These are phyloP conservation scores for Eretmocerus hayati DNA, from an alignment of 2,888 invertebrate genomes.

Conservation along the genomic window DNA sequence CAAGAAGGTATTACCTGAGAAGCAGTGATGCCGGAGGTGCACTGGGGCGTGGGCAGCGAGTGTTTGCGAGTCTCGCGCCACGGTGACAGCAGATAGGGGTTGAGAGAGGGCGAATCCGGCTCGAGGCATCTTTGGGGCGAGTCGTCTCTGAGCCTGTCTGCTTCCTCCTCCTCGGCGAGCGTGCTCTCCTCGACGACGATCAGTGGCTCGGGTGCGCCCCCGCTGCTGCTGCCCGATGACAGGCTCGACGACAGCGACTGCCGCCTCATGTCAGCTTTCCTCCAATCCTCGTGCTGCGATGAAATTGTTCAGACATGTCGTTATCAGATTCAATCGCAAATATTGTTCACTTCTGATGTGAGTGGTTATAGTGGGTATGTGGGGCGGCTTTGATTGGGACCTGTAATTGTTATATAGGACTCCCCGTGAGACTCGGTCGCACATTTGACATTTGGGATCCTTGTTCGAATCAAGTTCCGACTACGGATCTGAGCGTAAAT, in stretches of 20 bases:
- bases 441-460: too few species aligned
- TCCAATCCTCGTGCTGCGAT: too few species aligned
- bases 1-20: too few species aligned
- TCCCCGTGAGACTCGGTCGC: too few species aligned
- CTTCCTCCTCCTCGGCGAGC: constrained; percentile 57
- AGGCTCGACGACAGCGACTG: constrained; percentile 35
- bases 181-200: constrained; percentile 78
- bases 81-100: constrained; percentile 75
- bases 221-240: constrained; percentile 24
- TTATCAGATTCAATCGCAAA: too few species aligned
- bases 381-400: too few species aligned
- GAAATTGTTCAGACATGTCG: too few species aligned
- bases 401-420: too few species aligned
- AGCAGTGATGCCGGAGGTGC: constrained; percentile 78
- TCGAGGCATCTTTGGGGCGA: constrained; percentile 60
- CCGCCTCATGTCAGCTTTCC: constrained; percentile 38
- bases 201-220: constrained; percentile 57
- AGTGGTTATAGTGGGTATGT: too few species aligned
- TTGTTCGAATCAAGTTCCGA: too few species aligned
- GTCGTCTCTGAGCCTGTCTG: constrained; percentile 47
- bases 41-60: constrained; percentile 77
- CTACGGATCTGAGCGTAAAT: too few species aligned
- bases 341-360: too few species aligned
- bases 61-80: constrained; percentile 76
- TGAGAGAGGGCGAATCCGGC: constrained; percentile 67